phyloP scores from a whole-genome alignment of 1,140 invertebrate species.

The Drosophila ogumai region DNA sequence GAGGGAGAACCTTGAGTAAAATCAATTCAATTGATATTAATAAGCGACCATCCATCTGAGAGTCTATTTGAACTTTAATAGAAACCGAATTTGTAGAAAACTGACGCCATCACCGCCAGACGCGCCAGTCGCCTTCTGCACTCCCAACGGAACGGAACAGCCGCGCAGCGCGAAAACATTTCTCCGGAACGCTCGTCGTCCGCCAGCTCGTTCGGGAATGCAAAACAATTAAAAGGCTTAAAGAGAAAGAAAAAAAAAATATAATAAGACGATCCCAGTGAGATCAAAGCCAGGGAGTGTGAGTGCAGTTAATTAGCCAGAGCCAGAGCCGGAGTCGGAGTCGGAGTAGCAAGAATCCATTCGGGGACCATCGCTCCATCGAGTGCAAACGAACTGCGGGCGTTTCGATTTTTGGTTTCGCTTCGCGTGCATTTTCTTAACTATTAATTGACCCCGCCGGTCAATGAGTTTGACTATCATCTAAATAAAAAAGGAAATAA shows the following conservation, averaged over 20 bases:
- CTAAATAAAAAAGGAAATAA: constrained; percentile 1
- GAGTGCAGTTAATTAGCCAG: constrained; percentile 45
- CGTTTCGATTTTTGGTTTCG: constrained; percentile 42
- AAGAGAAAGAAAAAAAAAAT: not conserved
- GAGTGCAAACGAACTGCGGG: constrained; percentile 38
- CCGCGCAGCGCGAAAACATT: constrained; percentile 11
- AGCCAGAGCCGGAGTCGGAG: constrained; percentile 5
- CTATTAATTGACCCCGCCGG: constrained; percentile 77
- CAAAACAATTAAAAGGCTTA: constrained; percentile 43
- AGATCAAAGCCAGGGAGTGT: constrained; percentile 20
- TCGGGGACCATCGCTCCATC: constrained; percentile 8
- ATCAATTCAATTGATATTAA: constrained; percentile 80
- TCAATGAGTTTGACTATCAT: constrained; percentile 53
- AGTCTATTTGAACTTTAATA: constrained; percentile 58
- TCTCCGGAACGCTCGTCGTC: constrained; percentile 3
- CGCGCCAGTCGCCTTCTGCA: constrained; percentile 51
- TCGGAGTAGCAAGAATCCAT: constrained; percentile 20
- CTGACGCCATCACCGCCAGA: constrained; percentile 27
- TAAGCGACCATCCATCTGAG: constrained; percentile 41
- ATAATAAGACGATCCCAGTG: constrained; percentile 12
- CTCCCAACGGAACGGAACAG: constrained; percentile 53
- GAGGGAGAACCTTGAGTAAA: constrained; percentile 68
- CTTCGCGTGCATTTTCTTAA: constrained; percentile 44
- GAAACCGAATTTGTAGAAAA: constrained; percentile 68
- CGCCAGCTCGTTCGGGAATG: constrained; percentile 23